Evolutionary conservation across 2,888 invertebrate species (phyloP).

Genomic region (Drosophila algonquin): DNA sequence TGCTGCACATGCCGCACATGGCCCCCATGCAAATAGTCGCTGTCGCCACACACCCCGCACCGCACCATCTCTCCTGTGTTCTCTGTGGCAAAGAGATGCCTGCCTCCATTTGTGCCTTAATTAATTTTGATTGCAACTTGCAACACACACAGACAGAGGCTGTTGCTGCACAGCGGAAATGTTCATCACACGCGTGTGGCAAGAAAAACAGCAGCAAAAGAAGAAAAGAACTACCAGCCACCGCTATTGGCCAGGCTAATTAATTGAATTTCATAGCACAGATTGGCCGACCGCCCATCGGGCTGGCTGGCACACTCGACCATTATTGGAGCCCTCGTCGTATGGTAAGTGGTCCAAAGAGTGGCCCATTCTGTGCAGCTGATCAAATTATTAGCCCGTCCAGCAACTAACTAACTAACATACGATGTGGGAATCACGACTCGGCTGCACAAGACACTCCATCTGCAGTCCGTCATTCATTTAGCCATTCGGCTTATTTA

Average conservation of each 20-base stretch:
- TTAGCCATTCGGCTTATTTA: slow-evolving; percentile 47
- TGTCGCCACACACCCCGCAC: neutral
- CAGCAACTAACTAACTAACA: slow-evolving; percentile 5
- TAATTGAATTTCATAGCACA: slow-evolving; percentile 66
- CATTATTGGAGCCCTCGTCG: slow-evolving; percentile 37
- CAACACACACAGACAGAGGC: slow-evolving; percentile 11
- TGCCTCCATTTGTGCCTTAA: slow-evolving; percentile 60
- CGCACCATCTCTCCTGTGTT: slow-evolving; percentile 30
- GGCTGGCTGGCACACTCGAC: slow-evolving; percentile 46
- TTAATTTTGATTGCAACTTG: slow-evolving; percentile 72
- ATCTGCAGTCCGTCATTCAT: slow-evolving; percentile 15
- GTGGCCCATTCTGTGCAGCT: slow-evolving; percentile 4
- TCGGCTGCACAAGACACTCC: slow-evolving; percentile 15
- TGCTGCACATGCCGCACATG: slow-evolving; percentile 1
- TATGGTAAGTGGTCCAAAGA: slow-evolving; percentile 52
- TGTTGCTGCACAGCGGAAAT: slow-evolving; percentile 64
- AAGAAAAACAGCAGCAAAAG: slow-evolving; percentile 21
- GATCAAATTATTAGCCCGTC: slow-evolving; percentile 40
- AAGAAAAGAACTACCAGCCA: slow-evolving; percentile 24
- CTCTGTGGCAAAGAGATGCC: slow-evolving; percentile 23
- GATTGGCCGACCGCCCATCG: slow-evolving; percentile 49
- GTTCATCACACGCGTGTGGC: slow-evolving; percentile 68
- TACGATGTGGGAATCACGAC: slow-evolving; percentile 42
- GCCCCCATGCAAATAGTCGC: slow-evolving; percentile 26
- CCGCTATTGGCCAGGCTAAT: slow-evolving; percentile 59